A percentile compares a stretch with the other conserved stretches of the same genome.
Conservation (phyloP, 2,797 vertebrate species). For the Florisuga fusca region DNA sequence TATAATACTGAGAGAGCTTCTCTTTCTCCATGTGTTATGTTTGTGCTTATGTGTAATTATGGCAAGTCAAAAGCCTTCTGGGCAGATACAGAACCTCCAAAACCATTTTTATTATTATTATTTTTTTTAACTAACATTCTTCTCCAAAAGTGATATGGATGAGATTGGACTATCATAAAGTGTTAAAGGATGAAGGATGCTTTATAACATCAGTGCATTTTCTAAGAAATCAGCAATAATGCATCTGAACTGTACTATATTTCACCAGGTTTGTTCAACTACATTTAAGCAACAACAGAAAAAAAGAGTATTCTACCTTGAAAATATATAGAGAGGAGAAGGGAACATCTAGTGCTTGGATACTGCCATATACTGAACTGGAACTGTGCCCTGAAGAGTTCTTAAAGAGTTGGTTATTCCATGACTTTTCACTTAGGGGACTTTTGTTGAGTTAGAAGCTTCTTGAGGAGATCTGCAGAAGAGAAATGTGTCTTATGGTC, state of each 20-base stretch:
- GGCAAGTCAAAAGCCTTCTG: neutral
- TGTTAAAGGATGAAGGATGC: neutral
- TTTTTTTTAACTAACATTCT: neutral
- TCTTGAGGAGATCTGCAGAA: neutral
- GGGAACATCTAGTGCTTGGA: neutral
- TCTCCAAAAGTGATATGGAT: neutral
- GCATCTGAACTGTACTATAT: neutral
- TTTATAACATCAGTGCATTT: neutral
- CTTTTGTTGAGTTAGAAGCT: neutral
- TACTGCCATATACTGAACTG: neutral
- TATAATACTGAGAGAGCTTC: rapidly evolving
- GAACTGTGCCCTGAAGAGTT: neutral
- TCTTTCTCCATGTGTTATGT: neutral
- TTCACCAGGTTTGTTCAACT: neutral
- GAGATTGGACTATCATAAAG: neutral
- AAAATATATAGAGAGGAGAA: neutral
- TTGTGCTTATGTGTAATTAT: neutral
- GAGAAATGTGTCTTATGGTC: neutral
- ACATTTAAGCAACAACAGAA: neutral
- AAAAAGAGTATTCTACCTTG: neutral
- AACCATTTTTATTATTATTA: neutral
- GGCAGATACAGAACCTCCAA: neutral
- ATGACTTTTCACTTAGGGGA: neutral
- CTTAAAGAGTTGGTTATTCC: neutral
- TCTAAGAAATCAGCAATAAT: neutral